Percentiles rank a stretch among this genome's conserved stretches.
phyloP scores from a whole-genome alignment of 2,113 vertebrate genomes.

The Salvelinus sp. region DNA sequence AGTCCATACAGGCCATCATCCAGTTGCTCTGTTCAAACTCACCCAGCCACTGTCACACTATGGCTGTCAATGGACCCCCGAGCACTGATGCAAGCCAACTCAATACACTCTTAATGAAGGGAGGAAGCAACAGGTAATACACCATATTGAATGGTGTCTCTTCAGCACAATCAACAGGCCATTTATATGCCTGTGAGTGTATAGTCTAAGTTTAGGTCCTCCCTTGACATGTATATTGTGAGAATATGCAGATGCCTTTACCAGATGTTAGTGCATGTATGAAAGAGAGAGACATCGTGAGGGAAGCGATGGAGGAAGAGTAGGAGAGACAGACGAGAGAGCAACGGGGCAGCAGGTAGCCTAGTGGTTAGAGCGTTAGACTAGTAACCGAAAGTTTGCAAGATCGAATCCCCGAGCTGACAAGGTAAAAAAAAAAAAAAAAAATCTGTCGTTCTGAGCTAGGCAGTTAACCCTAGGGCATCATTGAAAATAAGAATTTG shows the following conservation, averaged over 20 bases:
- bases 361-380: no score
- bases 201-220: background rate
- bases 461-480: no score
- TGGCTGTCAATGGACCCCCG: no score
- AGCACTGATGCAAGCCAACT: no score
- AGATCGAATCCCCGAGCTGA: no score
- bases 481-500: no score
- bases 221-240: background rate
- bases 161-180: background rate
- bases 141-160: background rate
- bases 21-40: background rate
- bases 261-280: background rate
- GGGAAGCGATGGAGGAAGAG: background rate
- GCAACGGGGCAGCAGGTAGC: background rate
- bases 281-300: background rate
- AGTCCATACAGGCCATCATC: background rate
- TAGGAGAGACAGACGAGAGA: background rate
- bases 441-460: no score
- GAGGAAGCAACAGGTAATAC: background rate
- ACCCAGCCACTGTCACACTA: background rate
- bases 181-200: no score
- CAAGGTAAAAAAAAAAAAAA: no score
- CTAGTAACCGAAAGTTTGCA: no score
- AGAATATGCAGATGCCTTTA: constrained; percentile 6
- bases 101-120: background rate